Evolutionary conservation across 2,797 vertebrate genomes (phyloP).

Genomic region (Phataginus tetradactyla): DNA sequence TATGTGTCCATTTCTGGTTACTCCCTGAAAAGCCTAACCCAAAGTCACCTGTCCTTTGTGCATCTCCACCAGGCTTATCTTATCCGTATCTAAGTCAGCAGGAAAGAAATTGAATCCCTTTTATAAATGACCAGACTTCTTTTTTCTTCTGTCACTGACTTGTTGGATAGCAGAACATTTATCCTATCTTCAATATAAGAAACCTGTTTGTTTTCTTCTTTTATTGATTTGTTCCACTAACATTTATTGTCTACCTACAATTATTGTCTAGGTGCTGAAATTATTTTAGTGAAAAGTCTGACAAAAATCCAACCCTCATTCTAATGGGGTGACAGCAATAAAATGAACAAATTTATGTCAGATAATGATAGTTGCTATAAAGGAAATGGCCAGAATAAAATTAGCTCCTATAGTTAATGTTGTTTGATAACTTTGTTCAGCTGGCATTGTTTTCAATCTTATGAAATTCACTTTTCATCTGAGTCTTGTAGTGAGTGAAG

Average conservation of each 20-base stretch:
- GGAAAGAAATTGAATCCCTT: not conserved
- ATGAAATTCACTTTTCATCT: not conserved
- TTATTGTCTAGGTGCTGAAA: not conserved
- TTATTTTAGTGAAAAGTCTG: not conserved
- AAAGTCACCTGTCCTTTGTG: fast-evolving
- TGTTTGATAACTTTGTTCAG: not conserved
- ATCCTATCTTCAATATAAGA: not conserved
- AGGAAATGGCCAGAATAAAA: not conserved
- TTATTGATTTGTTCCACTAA: not conserved
- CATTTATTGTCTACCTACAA: not conserved
- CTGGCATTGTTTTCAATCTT: not conserved
- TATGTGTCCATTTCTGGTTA: not conserved
- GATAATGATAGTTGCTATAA: not conserved
- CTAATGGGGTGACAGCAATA: not conserved
- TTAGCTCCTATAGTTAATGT: not conserved
- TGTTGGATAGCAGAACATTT: not conserved
- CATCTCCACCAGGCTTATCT: not conserved
- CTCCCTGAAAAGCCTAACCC: not conserved
- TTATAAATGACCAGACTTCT: not conserved
- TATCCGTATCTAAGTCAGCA: not conserved
- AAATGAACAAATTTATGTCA: not conserved
- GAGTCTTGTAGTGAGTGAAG: not conserved
- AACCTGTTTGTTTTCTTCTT: not conserved
- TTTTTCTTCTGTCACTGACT: not conserved
- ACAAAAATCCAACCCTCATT: not conserved